These are phyloP conservation scores for Gadus chalcogrammus DNA, from an alignment of 2,113 vertebrate genomes.

Conservation along the genomic window DNA sequence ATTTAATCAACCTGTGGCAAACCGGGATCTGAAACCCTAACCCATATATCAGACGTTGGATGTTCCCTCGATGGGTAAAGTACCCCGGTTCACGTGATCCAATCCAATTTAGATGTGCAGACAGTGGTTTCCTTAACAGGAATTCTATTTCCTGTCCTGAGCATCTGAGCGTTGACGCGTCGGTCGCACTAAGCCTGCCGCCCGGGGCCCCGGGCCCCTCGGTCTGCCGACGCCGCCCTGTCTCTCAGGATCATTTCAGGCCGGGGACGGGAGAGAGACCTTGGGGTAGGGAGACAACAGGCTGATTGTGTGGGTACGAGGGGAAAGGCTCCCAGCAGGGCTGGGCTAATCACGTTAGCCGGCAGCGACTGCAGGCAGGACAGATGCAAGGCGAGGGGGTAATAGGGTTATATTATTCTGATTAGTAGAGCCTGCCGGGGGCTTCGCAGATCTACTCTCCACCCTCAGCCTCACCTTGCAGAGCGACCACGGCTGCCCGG, in stretches of 20 bases:
- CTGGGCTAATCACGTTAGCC: slow-evolving; percentile 69
- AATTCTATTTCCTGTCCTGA: too few species aligned
- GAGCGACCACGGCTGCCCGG: slow-evolving; percentile 25
- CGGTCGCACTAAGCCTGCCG: not conserved
- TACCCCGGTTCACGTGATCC: too few species aligned
- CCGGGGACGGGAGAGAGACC: slow-evolving; percentile 56
- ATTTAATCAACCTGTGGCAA: too few species aligned
- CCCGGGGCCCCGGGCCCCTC: slow-evolving; percentile 31
- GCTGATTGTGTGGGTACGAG: slow-evolving; percentile 58
- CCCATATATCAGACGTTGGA: too few species aligned
- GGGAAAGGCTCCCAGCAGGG: slow-evolving; percentile 62
- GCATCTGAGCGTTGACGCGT: too few species aligned
- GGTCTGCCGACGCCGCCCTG: slow-evolving; percentile 39
- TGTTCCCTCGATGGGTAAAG: too few species aligned
- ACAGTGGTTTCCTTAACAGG: too few species aligned
- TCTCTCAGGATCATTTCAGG: slow-evolving; percentile 46
- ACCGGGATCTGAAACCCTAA: too few species aligned
- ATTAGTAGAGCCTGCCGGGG: slow-evolving; percentile 49
- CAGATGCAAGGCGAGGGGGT: slow-evolving; percentile 62
- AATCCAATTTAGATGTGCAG: too few species aligned
- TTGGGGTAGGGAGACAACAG: slow-evolving; percentile 62
- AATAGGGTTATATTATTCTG: slow-evolving; percentile 64
- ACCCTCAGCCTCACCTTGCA: slow-evolving; percentile 42
- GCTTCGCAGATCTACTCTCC: slow-evolving; percentile 42
- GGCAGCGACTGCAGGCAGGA: slow-evolving; percentile 55